phyloP scores from a whole-genome alignment of 2,113 vertebrate species.

The Hippolais icterina region DNA sequence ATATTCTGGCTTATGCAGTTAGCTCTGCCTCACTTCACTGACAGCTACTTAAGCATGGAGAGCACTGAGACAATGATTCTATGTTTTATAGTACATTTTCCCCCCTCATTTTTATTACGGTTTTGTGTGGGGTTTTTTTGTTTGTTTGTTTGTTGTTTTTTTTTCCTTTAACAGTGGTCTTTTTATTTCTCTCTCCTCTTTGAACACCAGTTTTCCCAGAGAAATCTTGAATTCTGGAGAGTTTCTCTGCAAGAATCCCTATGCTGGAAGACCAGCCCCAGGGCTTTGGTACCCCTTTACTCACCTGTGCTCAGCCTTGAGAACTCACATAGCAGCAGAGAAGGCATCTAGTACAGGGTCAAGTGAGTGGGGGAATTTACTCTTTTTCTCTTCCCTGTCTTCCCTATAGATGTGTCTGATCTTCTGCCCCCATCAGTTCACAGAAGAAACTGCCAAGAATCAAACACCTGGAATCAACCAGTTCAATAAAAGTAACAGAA shows the following conservation, averaged over 20 bases:
- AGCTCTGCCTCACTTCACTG: background rate
- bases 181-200: background rate
- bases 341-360: accelerated
- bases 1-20: background rate
- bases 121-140: too few species aligned
- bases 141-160: too few species aligned
- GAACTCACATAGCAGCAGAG: background rate
- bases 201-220: background rate
- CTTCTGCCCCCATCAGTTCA: background rate
- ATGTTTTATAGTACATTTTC: background rate
- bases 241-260: background rate
- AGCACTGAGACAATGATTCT: background rate
- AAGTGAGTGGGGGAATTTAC: background rate
- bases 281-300: background rate
- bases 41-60: background rate
- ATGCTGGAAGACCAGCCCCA: background rate
- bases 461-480: background rate
- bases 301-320: background rate
- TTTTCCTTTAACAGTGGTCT: background rate
- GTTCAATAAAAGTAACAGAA: background rate
- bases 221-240: background rate
- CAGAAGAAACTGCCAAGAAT: background rate
- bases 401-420: background rate
- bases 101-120: background rate
- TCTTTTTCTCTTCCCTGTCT: background rate